Base-by-base conservation (phyloP, 2,888 invertebrate species). In the Sericinus montela region DNA sequence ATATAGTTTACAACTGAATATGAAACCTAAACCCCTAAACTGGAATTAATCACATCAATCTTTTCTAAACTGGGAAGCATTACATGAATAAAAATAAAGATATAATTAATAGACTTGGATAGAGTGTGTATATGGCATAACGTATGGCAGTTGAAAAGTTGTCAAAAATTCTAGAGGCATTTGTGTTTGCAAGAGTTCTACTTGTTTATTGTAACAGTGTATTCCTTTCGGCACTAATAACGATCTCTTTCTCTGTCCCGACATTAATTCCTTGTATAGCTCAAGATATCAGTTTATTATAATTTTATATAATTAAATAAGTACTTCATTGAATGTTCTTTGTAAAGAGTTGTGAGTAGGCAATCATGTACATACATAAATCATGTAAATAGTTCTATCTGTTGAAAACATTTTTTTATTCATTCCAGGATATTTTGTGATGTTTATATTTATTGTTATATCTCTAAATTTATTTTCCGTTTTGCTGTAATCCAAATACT, bases 381-480 rank as follows among this genome's bases (percentile, higher is more conserved):
- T 49, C 49, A 40, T 49, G 49, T 49, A 49, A 44, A 49, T 49
- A 32, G 11, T 11, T 11, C 32, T 11, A 32, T 10, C 32, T n/a
- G 32, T 32, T 32, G 13, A 32, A 48, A 36, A 37, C 13, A 28
- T 14, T 19, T 49, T 34, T 16, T 16, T 29, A 32, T 44, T 49
- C 49, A 49, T 49, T 49, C 49, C 49, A 49, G 19, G 34, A 29
- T n/a, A 29, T 49, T 35, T 35, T 48, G 29, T 37, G 28, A 29
- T 38, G 16, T 16, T 25, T 48, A 3, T 48, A 48, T 48, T 38
- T 48, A 48, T 48, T 48, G 30, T 16, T 48, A 36, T 47, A 35
- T 29, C 15, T 32, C 47, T 23, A 43, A 43, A 36, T 47, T 47
- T 19, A 15, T 38, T 36, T 13, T 0, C 7, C 13, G 13, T 13